Base-by-base conservation (phyloP, 2,797 vertebrate genomes). In the Todus mexicanus region DNA sequence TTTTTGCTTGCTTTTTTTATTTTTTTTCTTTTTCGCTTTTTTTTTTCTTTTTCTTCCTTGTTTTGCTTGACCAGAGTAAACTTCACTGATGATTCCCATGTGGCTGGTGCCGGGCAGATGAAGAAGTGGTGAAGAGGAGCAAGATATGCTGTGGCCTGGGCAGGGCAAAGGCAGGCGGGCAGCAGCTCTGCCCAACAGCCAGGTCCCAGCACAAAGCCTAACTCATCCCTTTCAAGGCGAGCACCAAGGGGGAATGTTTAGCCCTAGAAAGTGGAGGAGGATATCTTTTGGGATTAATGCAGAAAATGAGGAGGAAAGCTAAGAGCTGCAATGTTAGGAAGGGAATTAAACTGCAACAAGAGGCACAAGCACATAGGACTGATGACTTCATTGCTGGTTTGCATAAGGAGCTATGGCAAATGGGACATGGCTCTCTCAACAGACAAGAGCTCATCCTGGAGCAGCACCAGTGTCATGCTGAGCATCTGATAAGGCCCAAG, bases 371-470 rank as follows among this genome's bases (percentile, higher is more conserved):
- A 54, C 18, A 42, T 54, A 31, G 4, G n/a, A 29, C 13, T 47
- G n/a, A 19, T 74, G 65, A 27, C 8, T 68, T 63, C 15, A 4
- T 21, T 57, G 60, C n/a, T 3, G 3, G 7, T 23, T 87, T 87
- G 59, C 47, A 61, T 16, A 43, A 33, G 21, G 54, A 43, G 16
- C n/a, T 59, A 33, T 9, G 12, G 19, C 37, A 64, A 42, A 76
- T 70, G 42, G 23, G n/a, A 22, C 13, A 17, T 0, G 0, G n/a
- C 27, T 82, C 38, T 82, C 33, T 22, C 20, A 70, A 0, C 0
- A 0, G 3, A 14, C 9, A 45, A 33, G n/a, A 79, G 19, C n/a
- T 73, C 2, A 22, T 38, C 29, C 53, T 40, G 19, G 2, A 42
- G 65, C 29, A 51, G 51, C 10, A 21, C 59, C 27, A 54, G 26